Evolutionary conservation across 1,140 invertebrate genomes (phyloP).

Genomic region (Ceratina japonica): DNA sequence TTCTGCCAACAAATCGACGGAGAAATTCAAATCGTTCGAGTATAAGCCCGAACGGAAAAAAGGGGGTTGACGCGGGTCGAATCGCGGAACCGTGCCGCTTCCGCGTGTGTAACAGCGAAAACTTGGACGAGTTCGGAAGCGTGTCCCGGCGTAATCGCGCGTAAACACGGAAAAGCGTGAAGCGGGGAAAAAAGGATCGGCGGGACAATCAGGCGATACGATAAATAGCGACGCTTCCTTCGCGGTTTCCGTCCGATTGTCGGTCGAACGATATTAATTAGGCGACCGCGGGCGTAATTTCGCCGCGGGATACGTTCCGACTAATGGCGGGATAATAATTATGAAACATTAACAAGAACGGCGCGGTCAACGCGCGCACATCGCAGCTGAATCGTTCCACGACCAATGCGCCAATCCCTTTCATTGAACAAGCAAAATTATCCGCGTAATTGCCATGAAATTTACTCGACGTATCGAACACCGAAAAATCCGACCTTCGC

Average conservation of each 20-base stretch:
- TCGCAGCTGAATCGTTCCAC: slow-evolving; percentile 39
- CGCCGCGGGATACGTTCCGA: slow-evolving; percentile 14
- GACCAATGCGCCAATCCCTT: slow-evolving; percentile 28
- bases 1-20: background rate
- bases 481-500: background rate
- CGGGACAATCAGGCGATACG: background rate
- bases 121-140: background rate
- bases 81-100: background rate
- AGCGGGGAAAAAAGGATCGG: background rate
- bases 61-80: background rate
- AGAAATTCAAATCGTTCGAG: slow-evolving; percentile 20
- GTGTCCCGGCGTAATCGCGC: slow-evolving; percentile 18
- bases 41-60: background rate
- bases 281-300: slow-evolving; percentile 3
- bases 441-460: slow-evolving; percentile 1
- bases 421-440: slow-evolving; percentile 5
- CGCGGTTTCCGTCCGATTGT: too few species aligned
- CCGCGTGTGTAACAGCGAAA: slow-evolving; percentile 10
- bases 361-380: slow-evolving; percentile 8
- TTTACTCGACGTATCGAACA: background rate
- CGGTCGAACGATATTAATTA: background rate
- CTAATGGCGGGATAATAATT: slow-evolving; percentile 55
- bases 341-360: slow-evolving; percentile 51
- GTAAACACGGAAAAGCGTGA: slow-evolving; percentile 3
- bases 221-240: slow-evolving; percentile 7